phyloP scores from a whole-genome alignment of 2,113 vertebrate species.

The Stomatorhinus ivindoensis region DNA sequence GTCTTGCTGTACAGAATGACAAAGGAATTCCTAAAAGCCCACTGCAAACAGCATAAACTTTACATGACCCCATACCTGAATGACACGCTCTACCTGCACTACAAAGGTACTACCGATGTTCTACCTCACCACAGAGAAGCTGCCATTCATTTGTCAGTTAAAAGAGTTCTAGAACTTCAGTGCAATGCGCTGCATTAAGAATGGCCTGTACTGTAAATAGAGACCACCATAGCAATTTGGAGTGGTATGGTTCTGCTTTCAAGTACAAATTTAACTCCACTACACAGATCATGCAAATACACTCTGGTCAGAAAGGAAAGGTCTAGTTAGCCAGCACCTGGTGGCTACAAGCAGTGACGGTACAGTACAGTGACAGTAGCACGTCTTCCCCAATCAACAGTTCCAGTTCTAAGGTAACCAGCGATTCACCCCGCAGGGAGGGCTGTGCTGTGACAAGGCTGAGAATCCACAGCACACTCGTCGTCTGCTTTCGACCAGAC shows the following conservation, averaged over 20 bases:
- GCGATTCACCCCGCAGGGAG: not conserved
- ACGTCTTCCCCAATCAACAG: not conserved
- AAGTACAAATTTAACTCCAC: not conserved
- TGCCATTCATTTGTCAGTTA: not conserved
- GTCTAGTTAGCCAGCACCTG: not conserved
- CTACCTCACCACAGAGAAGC: not conserved
- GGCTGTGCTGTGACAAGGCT: not conserved
- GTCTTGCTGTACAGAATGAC: constrained; percentile 67
- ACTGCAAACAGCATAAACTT: constrained; percentile 81
- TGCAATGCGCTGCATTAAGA: not conserved
- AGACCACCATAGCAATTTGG: not conserved
- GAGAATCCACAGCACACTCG: not conserved
- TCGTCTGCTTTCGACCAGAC: not conserved
- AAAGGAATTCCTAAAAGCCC: constrained; percentile 71
- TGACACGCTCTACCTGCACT: constrained; percentile 84
- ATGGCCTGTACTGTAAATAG: not conserved
- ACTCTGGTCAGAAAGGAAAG: not conserved
- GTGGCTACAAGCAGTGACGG: not conserved
- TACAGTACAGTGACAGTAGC: not conserved
- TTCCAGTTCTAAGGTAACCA: not conserved
- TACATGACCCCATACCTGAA: constrained; percentile 79
- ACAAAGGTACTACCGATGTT: constrained; percentile 65
- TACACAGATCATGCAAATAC: not conserved
- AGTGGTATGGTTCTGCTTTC: not conserved
- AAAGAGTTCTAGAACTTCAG: not conserved